Base-by-base conservation (phyloP, 2,113 vertebrate genomes). In the Oenanthe melanoleuca region DNA sequence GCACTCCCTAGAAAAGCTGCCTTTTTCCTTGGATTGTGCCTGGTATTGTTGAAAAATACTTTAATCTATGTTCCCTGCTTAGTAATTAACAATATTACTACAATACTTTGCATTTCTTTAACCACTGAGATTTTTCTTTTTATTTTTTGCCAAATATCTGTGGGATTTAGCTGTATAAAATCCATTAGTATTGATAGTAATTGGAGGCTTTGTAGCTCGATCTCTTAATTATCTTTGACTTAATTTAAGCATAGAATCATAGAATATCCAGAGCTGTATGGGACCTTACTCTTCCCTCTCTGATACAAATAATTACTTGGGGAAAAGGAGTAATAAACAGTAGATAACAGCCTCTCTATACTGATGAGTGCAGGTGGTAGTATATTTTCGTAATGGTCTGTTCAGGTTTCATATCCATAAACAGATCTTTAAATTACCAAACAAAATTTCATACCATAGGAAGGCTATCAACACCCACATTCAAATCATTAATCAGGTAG, bases 351-450 rank as follows among this genome's bases (percentile, higher is more conserved):
- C 22, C 31, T 53, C 20, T 75, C 53, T 71, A 3, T 26, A 38
- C 12, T 61, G 72, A 71, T 37, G 37, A 74, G 19, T 69, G 59
- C n/a, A 84, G 44, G 78, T 81, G 44, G 28, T 81, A 20, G 25
- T 47, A 7, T 34, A 50, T 89, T 91, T 89, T 91, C 31, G 11
- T 66, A 84, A 80, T 64, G 24, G 14, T 10, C 33, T 81, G 16
- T 59, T 95, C 66, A 60, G n/a, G 44, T 78, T 95, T 93, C 63
- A 61, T 66, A 60, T 64, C 56, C 45, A 64, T 38, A 86, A 91
- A 40, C 12, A 80, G n/a, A 60, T 69, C 50, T 88, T 69, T 56
- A 92, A 77, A 69, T 73, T 71, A 38, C 21, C 26, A 91, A 82
- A 83, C 26, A 70, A 63, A 80, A 84, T 82, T 91, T 69, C 60